Base-by-base conservation (phyloP, 2,113 vertebrate species). In the Glaucidium brasilianum region DNA sequence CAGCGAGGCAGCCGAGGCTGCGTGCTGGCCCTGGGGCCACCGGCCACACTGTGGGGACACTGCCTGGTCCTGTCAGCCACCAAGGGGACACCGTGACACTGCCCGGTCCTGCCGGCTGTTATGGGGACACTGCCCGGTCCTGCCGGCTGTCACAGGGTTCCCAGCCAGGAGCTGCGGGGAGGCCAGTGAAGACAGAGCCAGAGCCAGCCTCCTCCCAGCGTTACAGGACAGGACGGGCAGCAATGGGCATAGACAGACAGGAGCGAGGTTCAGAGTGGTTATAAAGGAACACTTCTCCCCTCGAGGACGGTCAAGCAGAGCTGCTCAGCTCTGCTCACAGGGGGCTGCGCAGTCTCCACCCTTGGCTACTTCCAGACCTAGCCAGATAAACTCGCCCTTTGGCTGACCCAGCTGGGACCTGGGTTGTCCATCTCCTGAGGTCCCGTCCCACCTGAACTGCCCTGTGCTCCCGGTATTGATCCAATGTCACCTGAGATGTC, bases 21-120 rank as follows among this genome's bases (percentile, higher is more conserved):
- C 43, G 2, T 0, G 2, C 64, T 45, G 66, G 37, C 73, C n/a
- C 1, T 55, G 59, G 5, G 34, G 39, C 77, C 32, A 34, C 76
- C 2, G 15, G 49, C 35, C 5, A 1, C 56, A 9, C 30, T 2
- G 8, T 2, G 2, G 17, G 53, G 29, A 47, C 11, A 3, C 45
- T 47, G 45, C 45, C 45, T 10, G 45, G 45, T 19, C 18, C 45
- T n/a, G n/a, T n/a, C n/a, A n/a, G n/a, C n/a, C n/a, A n/a, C n/a
- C n/a, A n/a, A n/a, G n/a, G n/a, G n/a, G n/a, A n/a, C n/a, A n/a
- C n/a, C n/a, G n/a, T n/a, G n/a, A n/a, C n/a, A n/a, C n/a, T 47
- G 45, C 45, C 45, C 45, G 15, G 43, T 45, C 43, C 43, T 45
- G 43, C 43, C 43, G 14, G 43, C 43, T 18, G 43, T 17, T 2